These are phyloP conservation scores for Cepaea nemoralis DNA, from an alignment of 1,140 invertebrate species.

Conservation along the genomic window DNA sequence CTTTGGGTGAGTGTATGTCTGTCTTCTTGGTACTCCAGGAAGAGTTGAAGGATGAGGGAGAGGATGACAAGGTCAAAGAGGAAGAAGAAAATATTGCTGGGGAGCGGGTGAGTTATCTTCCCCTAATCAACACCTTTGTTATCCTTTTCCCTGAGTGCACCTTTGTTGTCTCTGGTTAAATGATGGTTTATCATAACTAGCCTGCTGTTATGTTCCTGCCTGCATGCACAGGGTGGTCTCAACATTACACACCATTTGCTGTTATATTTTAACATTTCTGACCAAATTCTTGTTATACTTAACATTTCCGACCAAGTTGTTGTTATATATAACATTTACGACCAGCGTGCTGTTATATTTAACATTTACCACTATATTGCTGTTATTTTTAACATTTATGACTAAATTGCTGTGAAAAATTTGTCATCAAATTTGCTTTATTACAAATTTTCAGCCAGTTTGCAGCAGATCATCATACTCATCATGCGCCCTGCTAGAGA, in stretches of 20 bases:
- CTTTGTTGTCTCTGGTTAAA: neutral
- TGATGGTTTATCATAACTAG: neutral
- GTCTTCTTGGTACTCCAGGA: constrained; percentile 39
- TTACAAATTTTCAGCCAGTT: too few species aligned
- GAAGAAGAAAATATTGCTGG: constrained; percentile 14
- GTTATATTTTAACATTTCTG: neutral
- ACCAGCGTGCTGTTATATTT: too few species aligned
- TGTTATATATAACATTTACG: too few species aligned
- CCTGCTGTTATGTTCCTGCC: neutral
- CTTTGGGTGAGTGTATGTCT: constrained; percentile 18
- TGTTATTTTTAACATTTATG: too few species aligned
- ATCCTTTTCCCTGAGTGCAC: neutral
- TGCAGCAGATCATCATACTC: too few species aligned
- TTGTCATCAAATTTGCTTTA: too few species aligned
- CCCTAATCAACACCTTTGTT: neutral
- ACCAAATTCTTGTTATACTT: too few species aligned
- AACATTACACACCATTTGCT: neutral
- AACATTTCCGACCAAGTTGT: too few species aligned
- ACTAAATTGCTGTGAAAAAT: too few species aligned
- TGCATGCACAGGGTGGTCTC: neutral
- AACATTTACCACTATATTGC: too few species aligned
- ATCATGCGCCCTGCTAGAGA: too few species aligned
- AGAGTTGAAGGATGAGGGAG: constrained; percentile 16
- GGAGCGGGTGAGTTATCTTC: constrained; percentile 19
- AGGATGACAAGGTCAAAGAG: constrained; percentile 27